Base-by-base conservation (phyloP, 2,888 invertebrate species). In the Julus scanicus region DNA sequence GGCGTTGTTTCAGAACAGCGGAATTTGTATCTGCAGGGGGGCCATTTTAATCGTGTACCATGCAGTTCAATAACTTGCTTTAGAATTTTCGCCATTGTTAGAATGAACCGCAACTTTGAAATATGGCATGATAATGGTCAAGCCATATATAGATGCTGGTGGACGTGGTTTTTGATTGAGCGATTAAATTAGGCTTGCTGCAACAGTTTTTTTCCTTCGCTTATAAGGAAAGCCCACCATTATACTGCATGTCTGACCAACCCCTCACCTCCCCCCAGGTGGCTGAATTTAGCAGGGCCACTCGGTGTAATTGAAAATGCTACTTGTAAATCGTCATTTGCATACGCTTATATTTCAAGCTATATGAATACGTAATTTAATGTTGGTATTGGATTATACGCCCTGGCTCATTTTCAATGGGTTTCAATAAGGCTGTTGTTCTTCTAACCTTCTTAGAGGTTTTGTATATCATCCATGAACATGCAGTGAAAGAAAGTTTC, bases 111-210 rank as follows among this genome's bases (percentile, higher is more conserved):
- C 71, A 71, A 20, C 71, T 71, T 71, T 71, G 71, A 71, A 71
- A 71, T 71, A 71, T 71, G 71, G 71, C 29, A 71, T 20, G 71
- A 71, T 71, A 71, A 71, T 71, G 71, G 71, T 71, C 71, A 29
- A 29, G 20, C 71, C 71, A 20, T 57, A 53, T 17, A 17, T 63
- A 63, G 63, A 71, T 71, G 11, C 29, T 71, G 71, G 71, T n/a
- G 20, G 71, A 71, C 71, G 71, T 71, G 71, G 71, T 71, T 71
- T 71, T 71, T 71, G 71, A 71, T 71, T 71, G 71, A 71, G 71
- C 71, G 71, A 71, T 71, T 71, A 71, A 71, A 71, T 71, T 71
- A 71, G 71, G 71, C 71, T 71, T 20, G 71, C 71, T 29, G 29
- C 8, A 20, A 29, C 20, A 20, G 20, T 71, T 20, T 71, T 44